phyloP scores from a whole-genome alignment of 2,888 invertebrate genomes.

The Margaritifera margaritifera region DNA sequence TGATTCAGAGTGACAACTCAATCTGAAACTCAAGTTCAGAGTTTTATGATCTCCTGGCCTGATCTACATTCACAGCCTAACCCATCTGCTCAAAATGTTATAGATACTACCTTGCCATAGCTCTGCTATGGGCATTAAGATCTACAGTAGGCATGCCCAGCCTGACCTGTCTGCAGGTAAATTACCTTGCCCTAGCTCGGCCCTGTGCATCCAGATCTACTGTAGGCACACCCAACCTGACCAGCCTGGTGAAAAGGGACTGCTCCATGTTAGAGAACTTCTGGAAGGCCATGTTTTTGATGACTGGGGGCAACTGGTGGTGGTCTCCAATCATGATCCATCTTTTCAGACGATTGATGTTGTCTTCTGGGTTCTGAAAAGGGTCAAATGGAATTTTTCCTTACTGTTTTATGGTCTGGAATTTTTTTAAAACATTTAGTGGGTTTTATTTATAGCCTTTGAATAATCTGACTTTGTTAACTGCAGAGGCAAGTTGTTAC shows the following conservation, averaged over 20 bases:
- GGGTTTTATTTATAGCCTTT: no score
- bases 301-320: slow-evolving; percentile 98
- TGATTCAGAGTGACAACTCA: no score
- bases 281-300: slow-evolving; percentile 99
- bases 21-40: no score
- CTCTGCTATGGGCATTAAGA: slow-evolving; percentile 95
- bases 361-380: slow-evolving; percentile 90
- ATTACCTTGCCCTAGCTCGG: slow-evolving; percentile 75
- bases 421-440: no score
- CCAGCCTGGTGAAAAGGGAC: slow-evolving; percentile 96
- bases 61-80: slow-evolving; percentile 89
- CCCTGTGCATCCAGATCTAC: slow-evolving; percentile 98
- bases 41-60: not conserved
- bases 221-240: slow-evolving; percentile 95
- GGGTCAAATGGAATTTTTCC: no score
- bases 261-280: slow-evolving; percentile 99
- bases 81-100: slow-evolving; percentile 82
- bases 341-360: slow-evolving; percentile 93
- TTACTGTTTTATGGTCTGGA: no score
- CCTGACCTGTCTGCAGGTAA: slow-evolving; percentile 96
- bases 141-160: slow-evolving; percentile 98
- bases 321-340: slow-evolving; percentile 99
- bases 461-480: no score
- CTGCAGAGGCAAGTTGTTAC: no score
- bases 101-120: slow-evolving; percentile 79